Percentiles rank a stretch among this genome's conserved stretches.
Conservation (phyloP, 2,113 vertebrate genomes). For the Varanus salvator region DNA sequence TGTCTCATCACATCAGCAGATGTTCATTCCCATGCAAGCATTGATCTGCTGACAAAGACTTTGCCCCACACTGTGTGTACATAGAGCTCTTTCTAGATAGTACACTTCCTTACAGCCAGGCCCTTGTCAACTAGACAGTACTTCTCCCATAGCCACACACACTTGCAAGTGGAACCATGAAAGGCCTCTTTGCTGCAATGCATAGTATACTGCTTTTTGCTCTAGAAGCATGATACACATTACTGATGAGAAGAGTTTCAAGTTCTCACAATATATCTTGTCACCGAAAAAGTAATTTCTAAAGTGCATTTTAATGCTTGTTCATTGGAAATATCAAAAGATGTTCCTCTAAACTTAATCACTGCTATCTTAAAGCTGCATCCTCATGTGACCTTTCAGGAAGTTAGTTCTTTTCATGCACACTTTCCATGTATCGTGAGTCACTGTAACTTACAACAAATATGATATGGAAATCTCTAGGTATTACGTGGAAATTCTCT, state of each 20-base stretch:
- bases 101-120: neutral
- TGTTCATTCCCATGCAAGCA: neutral
- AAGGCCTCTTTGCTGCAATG: neutral
- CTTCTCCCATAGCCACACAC: neutral
- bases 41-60: neutral
- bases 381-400: slow-evolving; percentile 15
- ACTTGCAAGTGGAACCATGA: neutral
- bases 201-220: neutral
- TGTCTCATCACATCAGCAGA: neutral
- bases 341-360: slow-evolving; percentile 11
- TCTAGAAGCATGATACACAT: neutral
- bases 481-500: neutral
- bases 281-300: neutral
- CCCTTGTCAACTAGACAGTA: neutral
- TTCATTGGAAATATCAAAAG: slow-evolving; percentile 6
- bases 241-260: neutral
- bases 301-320: neutral
- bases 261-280: neutral
- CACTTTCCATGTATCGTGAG: slow-evolving; percentile 10
- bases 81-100: neutral
- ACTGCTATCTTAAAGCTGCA: rapidly evolving
- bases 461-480: too few species aligned
- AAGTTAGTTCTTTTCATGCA: slow-evolving; percentile 6
- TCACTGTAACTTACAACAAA: neutral
- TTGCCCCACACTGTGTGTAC: neutral